Evolutionary conservation across 2,888 invertebrate species (phyloP), one percentile per base, ranked within the genome.

Genomic region (Calliopum simillimum): DNA sequence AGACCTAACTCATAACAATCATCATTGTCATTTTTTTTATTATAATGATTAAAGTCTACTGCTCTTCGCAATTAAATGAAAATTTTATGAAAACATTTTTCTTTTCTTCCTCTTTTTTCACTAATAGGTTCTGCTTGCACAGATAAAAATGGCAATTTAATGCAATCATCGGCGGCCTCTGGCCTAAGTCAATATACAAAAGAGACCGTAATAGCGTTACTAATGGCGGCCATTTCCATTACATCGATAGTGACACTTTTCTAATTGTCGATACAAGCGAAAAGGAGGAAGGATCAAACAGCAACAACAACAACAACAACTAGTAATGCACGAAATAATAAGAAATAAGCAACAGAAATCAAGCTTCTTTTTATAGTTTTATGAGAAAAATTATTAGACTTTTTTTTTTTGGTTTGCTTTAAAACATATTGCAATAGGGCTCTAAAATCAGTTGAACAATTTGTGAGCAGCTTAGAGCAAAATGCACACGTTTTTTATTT

Each of bases 101-200:
- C 59, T 59, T 16, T 59, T 41, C 16, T 43, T 19, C 13, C n/a
- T 43, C 41, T 11, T 16, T 69, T 72, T 58, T 70, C 44, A 69
- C 16, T 77, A 76, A 6, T 75, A 82, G 82, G 81, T 69, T 78
- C 80, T 68, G 80, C 75, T 71, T 82, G 82, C 74, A 74, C 76
- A 41, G 75, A 76, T 21, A 71, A 74, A 13, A 74, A 61, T 19
- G 66, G 19, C 19, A 67, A 67, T n/a, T 33, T 59, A 41, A 25
- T 49, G 58, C 49, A 49, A 19, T 16, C 58, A 21, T 67, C 67
- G n/a, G 23, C 49, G 41, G 67, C 67, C 13, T 6, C 58, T 43
- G 51, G 1, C 43, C 21, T 21, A 47, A 23, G 13, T 2, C 46
- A 67, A 8, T n/a, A 47, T 11, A 25, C 70, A 72, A 73, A 69